Evolutionary conservation across 2,113 vertebrate species (phyloP), one percentile per base, ranked within the genome.

Genomic region (Boleophthalmus pectinirostris): DNA sequence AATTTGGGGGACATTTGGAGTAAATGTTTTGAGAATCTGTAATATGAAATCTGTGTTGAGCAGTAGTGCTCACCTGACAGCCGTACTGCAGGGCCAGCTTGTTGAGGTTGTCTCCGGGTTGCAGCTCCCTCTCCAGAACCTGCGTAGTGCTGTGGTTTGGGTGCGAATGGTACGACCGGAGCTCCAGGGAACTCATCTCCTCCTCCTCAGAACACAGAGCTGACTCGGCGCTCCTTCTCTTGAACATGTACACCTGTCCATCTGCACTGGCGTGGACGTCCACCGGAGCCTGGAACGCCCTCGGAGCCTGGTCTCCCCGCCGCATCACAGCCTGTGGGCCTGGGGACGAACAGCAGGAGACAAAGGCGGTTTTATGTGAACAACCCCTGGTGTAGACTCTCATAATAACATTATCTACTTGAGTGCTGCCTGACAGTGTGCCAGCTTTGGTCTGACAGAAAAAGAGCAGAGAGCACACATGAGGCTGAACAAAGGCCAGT

Each of bases 61-160:
- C 4, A 20, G 11, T 15, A 21, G 1, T 53, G 25, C 93, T 93
- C 93, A 98, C 97, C 92, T 98, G 95, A 81, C 97, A 98, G 69
- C 96, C 96, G 3, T 98, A 99, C 72, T 97, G 97, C 68, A 99
- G 93, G 5, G 97, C 97, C 6, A 99, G 92, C 90, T 96, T 98
- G 93, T 94, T 96, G 53, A 99, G 95, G 56, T 66, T 98, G 89
- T 99, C 97, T 0, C 89, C 94, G 49, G 93, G 85, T 0, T 86
- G 83, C 67, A 98, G 56, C 73, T 95, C 90, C 3, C 93, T 89
- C 77, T 96, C 56, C 56, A 58, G 12, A 23, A 25, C 23, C 56
- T 15, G 54, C 10, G n/a, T n/a, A 1, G 11, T 21, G n/a, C 54
- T 88, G 57, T 70, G 83, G 35, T 83, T 82, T 20, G 47, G 15